phyloP scores from a whole-genome alignment of 2,888 invertebrate species.

The Mesochorus sp. region DNA sequence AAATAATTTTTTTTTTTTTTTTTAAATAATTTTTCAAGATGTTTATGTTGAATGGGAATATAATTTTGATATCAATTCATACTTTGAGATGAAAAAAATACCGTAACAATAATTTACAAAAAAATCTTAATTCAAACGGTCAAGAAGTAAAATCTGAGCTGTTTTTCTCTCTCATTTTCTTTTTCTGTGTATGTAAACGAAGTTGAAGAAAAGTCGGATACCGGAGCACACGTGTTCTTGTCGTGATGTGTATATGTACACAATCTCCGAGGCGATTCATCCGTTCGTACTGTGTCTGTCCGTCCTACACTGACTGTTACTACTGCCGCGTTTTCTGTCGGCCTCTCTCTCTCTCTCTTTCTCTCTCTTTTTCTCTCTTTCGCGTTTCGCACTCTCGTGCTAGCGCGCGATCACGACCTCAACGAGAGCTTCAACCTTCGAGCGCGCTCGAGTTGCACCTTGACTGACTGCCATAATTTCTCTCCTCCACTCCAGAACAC shows the following conservation, averaged over 20 bases:
- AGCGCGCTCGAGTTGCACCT: conserved; percentile 61
- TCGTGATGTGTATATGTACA: neutral
- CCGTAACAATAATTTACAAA: neutral
- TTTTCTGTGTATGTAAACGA: neutral
- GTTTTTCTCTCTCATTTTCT: neutral
- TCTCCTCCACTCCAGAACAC: conserved; percentile 59
- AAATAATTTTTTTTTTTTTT: no score
- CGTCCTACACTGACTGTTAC: conserved; percentile 14
- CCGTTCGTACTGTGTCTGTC: conserved; percentile 19
- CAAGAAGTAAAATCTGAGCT: conserved; percentile 6
- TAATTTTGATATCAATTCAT: neutral
- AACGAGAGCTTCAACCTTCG: conserved; percentile 61
- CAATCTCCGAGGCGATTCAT: conserved; percentile 11
- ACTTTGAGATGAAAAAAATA: conserved; percentile 5
- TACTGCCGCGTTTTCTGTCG: conserved; percentile 9
- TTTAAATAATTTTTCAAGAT: no score
- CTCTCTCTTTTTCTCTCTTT: conserved; percentile 56
- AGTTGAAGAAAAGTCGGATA: conserved; percentile 29
- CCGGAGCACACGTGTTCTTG: conserved; percentile 31
- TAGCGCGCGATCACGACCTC: conserved; percentile 61
- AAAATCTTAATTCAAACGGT: neutral
- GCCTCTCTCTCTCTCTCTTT: conserved; percentile 3
- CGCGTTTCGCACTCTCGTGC: conserved; percentile 35
- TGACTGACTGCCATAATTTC: conserved; percentile 64
- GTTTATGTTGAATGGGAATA: no score